phyloP scores from a whole-genome alignment of 2,888 invertebrate genomes.

The Sepiola atlantica region DNA sequence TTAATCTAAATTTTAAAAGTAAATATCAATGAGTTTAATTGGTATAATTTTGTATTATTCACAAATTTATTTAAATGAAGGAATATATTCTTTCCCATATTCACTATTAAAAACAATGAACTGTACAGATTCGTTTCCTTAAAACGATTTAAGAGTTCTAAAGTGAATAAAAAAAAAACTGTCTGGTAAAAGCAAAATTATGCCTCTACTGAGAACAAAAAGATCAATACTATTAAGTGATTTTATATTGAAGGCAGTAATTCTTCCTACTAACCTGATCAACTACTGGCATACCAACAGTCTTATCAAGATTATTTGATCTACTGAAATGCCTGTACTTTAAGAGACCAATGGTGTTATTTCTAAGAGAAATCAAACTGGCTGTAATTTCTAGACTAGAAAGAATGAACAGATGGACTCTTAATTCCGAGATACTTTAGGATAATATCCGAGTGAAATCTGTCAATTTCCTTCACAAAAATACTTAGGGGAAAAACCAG shows the following conservation, averaged over 20 bases:
- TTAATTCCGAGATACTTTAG: background rate
- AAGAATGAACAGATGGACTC: background rate
- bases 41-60: no score
- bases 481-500: no score
- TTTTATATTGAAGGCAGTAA: background rate
- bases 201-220: background rate
- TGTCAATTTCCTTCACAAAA: background rate
- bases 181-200: background rate
- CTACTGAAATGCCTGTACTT: background rate
- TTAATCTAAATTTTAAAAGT: no score
- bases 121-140: background rate
- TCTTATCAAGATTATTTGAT: background rate
- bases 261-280: background rate
- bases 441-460: background rate
- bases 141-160: background rate
- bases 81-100: no score
- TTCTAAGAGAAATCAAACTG: background rate
- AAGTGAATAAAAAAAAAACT: background rate
- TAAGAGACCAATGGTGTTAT: background rate
- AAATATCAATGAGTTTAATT: no score
- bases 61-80: no score
- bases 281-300: background rate
- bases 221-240: constrained; percentile 20
- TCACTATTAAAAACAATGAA: background rate
- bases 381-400: background rate